Base-by-base conservation (phyloP, 2,888 invertebrate species). In the Drosophila silvestris region DNA sequence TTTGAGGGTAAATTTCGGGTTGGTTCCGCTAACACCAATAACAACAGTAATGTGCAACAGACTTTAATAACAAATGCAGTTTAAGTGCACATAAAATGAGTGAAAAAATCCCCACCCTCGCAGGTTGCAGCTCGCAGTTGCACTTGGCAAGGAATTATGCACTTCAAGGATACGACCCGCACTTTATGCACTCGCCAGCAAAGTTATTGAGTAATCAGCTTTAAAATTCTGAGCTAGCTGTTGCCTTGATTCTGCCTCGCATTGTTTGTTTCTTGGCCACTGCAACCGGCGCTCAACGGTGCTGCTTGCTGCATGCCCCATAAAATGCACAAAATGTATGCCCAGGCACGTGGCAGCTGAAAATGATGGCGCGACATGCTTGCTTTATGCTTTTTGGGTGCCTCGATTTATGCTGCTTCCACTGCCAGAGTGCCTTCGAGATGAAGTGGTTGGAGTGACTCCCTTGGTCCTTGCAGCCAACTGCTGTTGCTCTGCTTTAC, bases 331-430 rank as follows among this genome's bases (percentile, higher is more conserved):
- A 78, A 90, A 85, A 89, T 85, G 86, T 90, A 85, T 85, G 85
- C 90, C 67, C 74, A 63, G 83, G 85, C 90, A 85, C 90, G 90
- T 85, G 85, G 90, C 91, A 92, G 91, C 91, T 92, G 91, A 91
- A 91, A 92, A 92, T 91, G 92, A 91, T 91, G 87, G 92, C 89
- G 91, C 92, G 91, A 91, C 92, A 91, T 83, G 85, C 89, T 89
- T 91, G 90, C 89, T 92, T 91, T 92, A 91, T 92, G 92, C 84
- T 86, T 85, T 85, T 88, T 61, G 88, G 90, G 85, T 70, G 72
- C 80, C 62, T 79, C 85, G 81, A 84, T 84, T 84, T 84, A 89
- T 84, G 85, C 64, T 53, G 61, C 44, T 61, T 60, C 61, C 65
- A 53, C 54, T 65, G 53, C 63, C 47, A 54, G 22, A 57, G 51